Evolutionary conservation across 2,797 vertebrate species (phyloP).

Genomic region (Nannoperca obscura): DNA sequence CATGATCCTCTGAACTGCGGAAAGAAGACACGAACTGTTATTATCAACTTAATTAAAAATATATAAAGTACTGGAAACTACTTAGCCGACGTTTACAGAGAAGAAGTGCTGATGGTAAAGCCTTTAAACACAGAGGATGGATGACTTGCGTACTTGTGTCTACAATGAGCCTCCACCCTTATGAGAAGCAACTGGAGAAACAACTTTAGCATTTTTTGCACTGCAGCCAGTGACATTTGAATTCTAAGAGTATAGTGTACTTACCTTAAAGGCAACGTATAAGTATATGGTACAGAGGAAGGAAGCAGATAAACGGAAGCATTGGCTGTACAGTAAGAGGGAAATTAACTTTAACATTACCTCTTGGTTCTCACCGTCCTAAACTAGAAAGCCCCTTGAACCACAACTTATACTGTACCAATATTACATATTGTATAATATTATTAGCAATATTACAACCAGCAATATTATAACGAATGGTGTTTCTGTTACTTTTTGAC

Average conservation of each 20-base stretch:
- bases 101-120: slow-evolving; percentile 8
- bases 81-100: background rate
- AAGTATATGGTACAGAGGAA: slow-evolving; percentile 3
- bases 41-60: background rate
- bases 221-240: background rate
- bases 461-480: slow-evolving; percentile 9
- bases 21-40: slow-evolving; percentile 25
- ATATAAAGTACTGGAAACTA: background rate
- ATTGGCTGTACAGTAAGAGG: background rate
- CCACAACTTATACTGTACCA: background rate
- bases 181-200: background rate
- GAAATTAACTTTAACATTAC: slow-evolving; percentile 5
- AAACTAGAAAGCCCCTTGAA: slow-evolving; percentile 1
- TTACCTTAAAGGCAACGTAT: background rate
- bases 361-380: too few relatives aligned
- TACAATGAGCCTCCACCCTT: background rate
- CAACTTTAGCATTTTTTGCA: background rate
- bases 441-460: slow-evolving; percentile 16
- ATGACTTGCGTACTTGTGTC: slow-evolving; percentile 5
- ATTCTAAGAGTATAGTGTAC: background rate
- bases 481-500: background rate
- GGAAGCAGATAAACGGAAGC: slow-evolving; percentile 4
- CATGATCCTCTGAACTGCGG: slow-evolving; percentile 78
- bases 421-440: slow-evolving; percentile 8
- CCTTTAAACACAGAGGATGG: background rate